phyloP scores from a whole-genome alignment of 2,797 vertebrate genomes.

The Psittacula echo region DNA sequence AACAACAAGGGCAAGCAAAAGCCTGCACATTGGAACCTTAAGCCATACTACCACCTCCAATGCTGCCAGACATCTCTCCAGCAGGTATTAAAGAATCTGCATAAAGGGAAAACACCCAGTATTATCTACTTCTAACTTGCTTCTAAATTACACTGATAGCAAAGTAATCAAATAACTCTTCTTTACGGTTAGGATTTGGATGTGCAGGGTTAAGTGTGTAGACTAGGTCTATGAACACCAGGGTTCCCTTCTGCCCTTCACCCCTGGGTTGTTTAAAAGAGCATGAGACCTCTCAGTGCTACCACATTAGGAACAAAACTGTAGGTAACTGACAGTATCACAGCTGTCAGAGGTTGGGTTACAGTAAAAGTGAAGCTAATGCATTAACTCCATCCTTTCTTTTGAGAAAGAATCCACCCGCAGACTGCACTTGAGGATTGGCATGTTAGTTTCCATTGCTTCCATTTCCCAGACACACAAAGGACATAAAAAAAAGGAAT shows the following conservation, averaged over 20 bases:
- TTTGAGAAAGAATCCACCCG: background rate
- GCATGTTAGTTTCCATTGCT: background rate
- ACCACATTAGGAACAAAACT: background rate
- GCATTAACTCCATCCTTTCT: background rate
- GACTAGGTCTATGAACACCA: background rate
- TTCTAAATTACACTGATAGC: background rate
- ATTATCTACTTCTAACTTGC: no score
- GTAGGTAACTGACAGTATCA: background rate
- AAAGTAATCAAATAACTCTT: background rate
- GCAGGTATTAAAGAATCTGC: background rate
- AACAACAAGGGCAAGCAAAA: background rate
- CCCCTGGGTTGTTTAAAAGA: rapidly evolving
- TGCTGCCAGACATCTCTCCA: background rate
- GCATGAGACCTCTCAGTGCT: background rate
- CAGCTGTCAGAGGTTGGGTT: background rate
- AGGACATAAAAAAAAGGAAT: conserved; percentile 17
- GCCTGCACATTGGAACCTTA: rapidly evolving
- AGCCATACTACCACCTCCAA: background rate
- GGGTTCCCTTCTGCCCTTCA: background rate
- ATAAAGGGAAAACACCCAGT: background rate
- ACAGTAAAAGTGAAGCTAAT: background rate
- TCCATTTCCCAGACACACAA: background rate
- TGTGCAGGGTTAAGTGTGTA: background rate
- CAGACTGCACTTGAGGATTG: background rate
- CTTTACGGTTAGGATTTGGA: rapidly evolving